phyloP scores from a whole-genome alignment of 2,113 vertebrate genomes.

The Vanacampus margaritifer region DNA sequence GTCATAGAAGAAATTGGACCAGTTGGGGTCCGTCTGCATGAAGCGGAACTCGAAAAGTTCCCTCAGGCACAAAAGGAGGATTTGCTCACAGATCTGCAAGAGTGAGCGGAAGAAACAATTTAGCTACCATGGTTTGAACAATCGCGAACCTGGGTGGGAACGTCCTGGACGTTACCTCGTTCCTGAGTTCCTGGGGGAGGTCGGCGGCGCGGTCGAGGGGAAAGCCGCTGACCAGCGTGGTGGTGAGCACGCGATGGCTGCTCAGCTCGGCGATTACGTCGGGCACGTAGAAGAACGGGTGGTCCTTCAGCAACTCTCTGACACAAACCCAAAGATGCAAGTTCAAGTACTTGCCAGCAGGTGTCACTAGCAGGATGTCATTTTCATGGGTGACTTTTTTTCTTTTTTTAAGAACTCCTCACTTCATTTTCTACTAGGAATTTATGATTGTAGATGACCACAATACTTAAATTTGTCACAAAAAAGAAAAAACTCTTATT shows the following conservation, averaged over 20 bases:
- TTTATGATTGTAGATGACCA: too few species aligned
- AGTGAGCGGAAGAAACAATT: neutral
- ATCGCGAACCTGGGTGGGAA: neutral
- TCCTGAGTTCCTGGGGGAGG: constrained; percentile 86
- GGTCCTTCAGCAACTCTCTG: constrained; percentile 89
- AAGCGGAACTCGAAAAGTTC: constrained; percentile 95
- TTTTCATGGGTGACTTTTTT: too few species aligned
- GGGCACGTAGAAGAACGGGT: constrained; percentile 92
- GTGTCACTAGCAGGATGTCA: too few species aligned
- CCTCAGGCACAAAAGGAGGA: constrained; percentile 85
- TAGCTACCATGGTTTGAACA: neutral
- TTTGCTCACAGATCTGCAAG: constrained; percentile 88
- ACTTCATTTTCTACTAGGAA: too few species aligned
- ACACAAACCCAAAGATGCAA: neutral
- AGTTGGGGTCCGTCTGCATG: constrained; percentile 99
- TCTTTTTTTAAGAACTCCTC: too few species aligned
- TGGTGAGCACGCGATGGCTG: constrained; percentile 85
- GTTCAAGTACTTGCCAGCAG: neutral
- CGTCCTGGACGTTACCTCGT: constrained; percentile 76
- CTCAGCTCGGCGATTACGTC: constrained; percentile 88
- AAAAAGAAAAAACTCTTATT: too few species aligned
- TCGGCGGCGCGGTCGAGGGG: constrained; percentile 87
- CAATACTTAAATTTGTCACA: too few species aligned
- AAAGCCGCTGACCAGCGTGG: constrained; percentile 88
- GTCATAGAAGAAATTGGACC: constrained; percentile 98